Conservation (phyloP, 2,797 vertebrate species). For the Cetoscarus ocellatus region DNA sequence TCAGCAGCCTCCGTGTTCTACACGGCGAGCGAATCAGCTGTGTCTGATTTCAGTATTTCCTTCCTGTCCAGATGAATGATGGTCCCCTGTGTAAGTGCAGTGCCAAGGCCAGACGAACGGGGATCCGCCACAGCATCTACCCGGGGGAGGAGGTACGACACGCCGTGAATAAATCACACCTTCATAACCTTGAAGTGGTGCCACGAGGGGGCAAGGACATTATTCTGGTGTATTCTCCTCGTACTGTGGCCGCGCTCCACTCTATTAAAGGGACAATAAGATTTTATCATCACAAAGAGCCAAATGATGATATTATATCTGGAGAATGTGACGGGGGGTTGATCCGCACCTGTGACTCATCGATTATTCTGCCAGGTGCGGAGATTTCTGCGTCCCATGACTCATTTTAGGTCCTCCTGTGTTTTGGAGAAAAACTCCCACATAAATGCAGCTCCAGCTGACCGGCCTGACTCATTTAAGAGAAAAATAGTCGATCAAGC, state of each 20-base stretch:
- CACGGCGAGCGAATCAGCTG: slow-evolving; percentile 35
- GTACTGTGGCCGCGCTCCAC: slow-evolving; percentile 14
- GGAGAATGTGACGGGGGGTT: slow-evolving; percentile 9
- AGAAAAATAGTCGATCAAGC: not conserved
- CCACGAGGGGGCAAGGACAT: slow-evolving; percentile 55
- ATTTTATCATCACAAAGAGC: slow-evolving; percentile 26
- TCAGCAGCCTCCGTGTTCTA: slow-evolving; percentile 21
- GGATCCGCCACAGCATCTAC: slow-evolving; percentile 98
- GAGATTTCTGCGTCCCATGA: slow-evolving; percentile 25
- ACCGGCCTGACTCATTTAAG: not conserved
- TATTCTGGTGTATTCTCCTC: slow-evolving; percentile 38
- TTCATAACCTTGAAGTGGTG: slow-evolving; percentile 63
- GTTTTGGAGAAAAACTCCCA: slow-evolving; percentile 2
- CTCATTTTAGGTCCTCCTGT: slow-evolving; percentile 10
- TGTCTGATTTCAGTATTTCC: slow-evolving; percentile 61
- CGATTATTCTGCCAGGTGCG: slow-evolving; percentile 6
- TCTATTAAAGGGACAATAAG: slow-evolving; percentile 25
- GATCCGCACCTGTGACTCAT: slow-evolving; percentile 14
- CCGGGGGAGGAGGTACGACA: slow-evolving; percentile 94
- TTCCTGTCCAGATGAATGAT: slow-evolving; percentile 94
- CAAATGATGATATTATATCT: slow-evolving; percentile 28
- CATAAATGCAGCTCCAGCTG: not conserved
- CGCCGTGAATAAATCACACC: slow-evolving; percentile 69
- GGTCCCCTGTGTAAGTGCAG: slow-evolving; percentile 99
- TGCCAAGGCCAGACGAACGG: slow-evolving; percentile 94